Evolutionary conservation across 2,888 invertebrate genomes (phyloP), one percentile per base, ranked within the genome.

Genomic region (Linnaemya vulpina): DNA sequence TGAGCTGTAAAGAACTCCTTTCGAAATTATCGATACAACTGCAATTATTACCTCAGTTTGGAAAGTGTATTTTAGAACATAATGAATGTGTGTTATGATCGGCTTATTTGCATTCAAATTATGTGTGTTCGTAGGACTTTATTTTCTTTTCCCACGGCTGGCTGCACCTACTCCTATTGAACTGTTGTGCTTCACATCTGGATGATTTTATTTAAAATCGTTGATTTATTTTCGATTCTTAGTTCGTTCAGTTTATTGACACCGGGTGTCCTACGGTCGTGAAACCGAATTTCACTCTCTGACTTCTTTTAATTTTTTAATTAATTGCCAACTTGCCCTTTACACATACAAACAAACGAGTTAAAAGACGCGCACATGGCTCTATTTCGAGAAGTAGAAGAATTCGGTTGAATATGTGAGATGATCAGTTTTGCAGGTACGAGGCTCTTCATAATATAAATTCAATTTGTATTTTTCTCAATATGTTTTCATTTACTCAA

Each of bases 171-270:
- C 55, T 68, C 35, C 17, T 63, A 43, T 63, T 65, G n/a, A n/a
- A n/a, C n/a, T n/a, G 38, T 55, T 68, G 51, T 10, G 11, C 38
- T 53, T 30, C 63, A 53, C 40, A 25, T 63, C 53, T 22, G 30
- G 53, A 63, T 35, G 43, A 58, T 75, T 82, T 49, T n/a, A n/a
- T n/a, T n/a, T 78, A 51, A 74, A 83, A 67, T 71, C 82, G 43
- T 30, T 85, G 86, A 68, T 86, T 83, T 67, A 71, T 76, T 81
- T 71, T 87, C 89, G 70, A 83, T 46, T 53, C 73, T 83, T 73
- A 77, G 71, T 89, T 88, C 89, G 88, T 90, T 90, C 89, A 87
- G 80, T 85, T 87, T 87, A 87, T 87, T 83, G 87, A 84, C 83
- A 68, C 87, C 84, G 63, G 55, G 86, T 86, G 83, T 74, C 51